Evolutionary conservation across 2,797 vertebrate species (phyloP), one percentile per base, ranked within the genome.

Genomic region (Bradypus variegatus): DNA sequence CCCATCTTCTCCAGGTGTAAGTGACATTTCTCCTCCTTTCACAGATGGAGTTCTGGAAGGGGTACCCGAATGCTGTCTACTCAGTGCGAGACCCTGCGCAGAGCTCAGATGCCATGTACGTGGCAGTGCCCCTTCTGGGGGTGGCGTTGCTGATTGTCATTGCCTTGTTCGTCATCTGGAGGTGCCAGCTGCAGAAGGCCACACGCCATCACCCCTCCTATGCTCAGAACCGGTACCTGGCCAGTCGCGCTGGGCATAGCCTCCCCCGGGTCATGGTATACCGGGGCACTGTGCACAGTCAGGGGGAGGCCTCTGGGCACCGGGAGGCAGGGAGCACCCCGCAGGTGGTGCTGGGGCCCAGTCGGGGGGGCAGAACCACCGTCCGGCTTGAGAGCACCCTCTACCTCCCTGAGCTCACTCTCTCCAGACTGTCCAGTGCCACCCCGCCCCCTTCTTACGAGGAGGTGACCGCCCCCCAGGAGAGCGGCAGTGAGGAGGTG

Each of bases 11-110:
- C 58, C n/a, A 58, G 21, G 23, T 38, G 0, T 87, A 84, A 95
- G 0, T 10, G 7, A 14, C 69, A 12, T n/a, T 90, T 93, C 53
- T 94, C 12, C 84, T 93, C 60, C 58, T 33, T 8, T 89, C 53
- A 1, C 96, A 99, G 98, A 98, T 98, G 98, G 98, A 98, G 97
- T 98, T 98, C 88, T 98, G 98, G 98, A 98, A 98, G 95, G 97
- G 97, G n/a, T 98, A 98, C 77, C 94, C 97, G n/a, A 98, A 98
- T 94, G 97, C 98, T 0, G 97, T 98, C 90, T 98, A 97, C 96
- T 98, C 98, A 13, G 98, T 98, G 93, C 97, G 97, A 33, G 98
- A 98, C 89, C 97, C 98, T 0, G 96, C 95, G 1, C 97, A 97
- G 81, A 96, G 87, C 16, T 97, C 98, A 0, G 98, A 98, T 2